Evolutionary conservation across 2,797 vertebrate genomes (phyloP).

Genomic region (Ctenopoma kingsleyae): DNA sequence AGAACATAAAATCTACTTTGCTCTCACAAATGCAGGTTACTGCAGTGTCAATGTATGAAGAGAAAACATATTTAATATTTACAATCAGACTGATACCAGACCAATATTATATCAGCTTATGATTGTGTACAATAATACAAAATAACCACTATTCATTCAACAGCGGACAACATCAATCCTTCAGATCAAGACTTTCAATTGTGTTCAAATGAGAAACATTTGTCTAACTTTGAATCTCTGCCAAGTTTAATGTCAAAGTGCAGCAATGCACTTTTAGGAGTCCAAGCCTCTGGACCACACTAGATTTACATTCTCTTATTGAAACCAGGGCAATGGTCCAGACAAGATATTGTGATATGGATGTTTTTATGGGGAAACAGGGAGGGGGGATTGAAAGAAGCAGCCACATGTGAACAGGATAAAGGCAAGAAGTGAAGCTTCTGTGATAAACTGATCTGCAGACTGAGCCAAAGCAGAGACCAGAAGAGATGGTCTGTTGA

Average conservation of each 20-base stretch:
- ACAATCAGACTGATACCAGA: conserved; percentile 5
- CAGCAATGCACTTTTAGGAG: neutral
- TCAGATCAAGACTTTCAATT: conserved; percentile 23
- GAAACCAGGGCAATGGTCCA: conserved; percentile 37
- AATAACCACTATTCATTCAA: neutral
- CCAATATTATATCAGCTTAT: neutral
- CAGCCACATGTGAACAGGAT: conserved; percentile 19
- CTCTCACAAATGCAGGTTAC: neutral
- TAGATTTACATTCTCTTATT: conserved; percentile 32
- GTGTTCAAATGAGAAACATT: conserved; percentile 35
- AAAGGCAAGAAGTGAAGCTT: conserved; percentile 14
- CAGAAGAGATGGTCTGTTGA: neutral
- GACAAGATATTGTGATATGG: conserved; percentile 21
- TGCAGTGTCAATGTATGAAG: neutral
- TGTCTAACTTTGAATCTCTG: conserved; percentile 25
- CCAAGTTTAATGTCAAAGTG: no score
- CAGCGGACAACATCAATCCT: conserved; percentile 27
- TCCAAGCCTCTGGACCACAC: conserved; percentile 10
- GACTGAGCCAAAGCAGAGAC: conserved; percentile 21
- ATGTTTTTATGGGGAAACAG: conserved; percentile 5
- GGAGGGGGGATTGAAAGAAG: conserved; percentile 22
- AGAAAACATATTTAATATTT: neutral
- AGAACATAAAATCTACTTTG: conserved; percentile 14
- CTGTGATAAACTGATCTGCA: conserved; percentile 1
- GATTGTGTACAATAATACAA: neutral